These are phyloP conservation scores for Limnephilus marmoratus DNA, from an alignment of 2,888 invertebrate genomes.

Conservation along the genomic window DNA sequence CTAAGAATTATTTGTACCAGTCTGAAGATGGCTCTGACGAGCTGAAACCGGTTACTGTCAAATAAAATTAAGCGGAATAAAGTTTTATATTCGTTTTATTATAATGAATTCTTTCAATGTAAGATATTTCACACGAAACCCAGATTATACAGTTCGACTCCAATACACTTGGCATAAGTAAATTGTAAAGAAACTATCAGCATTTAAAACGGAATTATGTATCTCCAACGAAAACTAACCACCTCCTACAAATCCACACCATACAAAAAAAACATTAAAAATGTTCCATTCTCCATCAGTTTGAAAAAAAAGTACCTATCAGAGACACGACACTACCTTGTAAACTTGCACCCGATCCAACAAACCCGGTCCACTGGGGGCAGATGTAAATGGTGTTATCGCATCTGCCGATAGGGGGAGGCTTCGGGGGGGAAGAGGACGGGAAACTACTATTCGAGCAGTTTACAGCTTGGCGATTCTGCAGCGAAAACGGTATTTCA, in stretches of 20 bases:
- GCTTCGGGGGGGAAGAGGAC: not conserved
- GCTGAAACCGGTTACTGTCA: too few species aligned
- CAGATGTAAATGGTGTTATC: constrained; percentile 13
- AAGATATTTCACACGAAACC: too few species aligned
- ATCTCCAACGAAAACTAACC: not conserved
- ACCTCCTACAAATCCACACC: not conserved
- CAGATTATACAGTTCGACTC: too few species aligned
- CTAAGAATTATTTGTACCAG: too few species aligned
- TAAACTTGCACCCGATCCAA: not conserved
- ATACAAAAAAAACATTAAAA: not conserved
- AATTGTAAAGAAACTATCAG: too few species aligned
- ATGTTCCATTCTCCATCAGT: not conserved
- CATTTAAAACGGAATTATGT: not conserved
- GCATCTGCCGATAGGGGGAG: not conserved
- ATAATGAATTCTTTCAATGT: too few species aligned
- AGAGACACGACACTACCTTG: not conserved
- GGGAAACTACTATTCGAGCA: not conserved
- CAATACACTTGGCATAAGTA: too few species aligned
- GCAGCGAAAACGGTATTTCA: not conserved
- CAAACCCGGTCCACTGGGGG: not conserved
- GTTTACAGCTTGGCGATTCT: not conserved
- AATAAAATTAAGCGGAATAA: too few species aligned
- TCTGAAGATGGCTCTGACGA: too few species aligned
- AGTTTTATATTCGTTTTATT: too few species aligned
- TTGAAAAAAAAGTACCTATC: not conserved